phyloP scores from a whole-genome alignment of 2,888 invertebrate species.

The Diaprepes abbreviatus region DNA sequence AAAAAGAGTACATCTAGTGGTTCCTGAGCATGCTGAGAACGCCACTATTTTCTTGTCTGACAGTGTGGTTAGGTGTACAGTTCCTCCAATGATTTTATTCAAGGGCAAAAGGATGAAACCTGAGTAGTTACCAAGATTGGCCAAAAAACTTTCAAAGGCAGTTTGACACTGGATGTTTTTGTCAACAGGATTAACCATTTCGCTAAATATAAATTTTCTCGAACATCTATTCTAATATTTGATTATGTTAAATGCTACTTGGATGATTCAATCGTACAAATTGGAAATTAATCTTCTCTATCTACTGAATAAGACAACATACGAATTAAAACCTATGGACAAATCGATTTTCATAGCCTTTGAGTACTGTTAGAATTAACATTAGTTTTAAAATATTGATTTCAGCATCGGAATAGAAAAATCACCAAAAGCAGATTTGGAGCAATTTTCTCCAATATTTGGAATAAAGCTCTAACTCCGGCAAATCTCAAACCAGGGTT shows the following conservation, averaged over 20 bases:
- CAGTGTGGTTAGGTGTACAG: too few species aligned
- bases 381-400: too few species aligned
- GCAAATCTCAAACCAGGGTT: too few species aligned
- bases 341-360: not conserved
- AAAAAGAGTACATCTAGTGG: too few species aligned
- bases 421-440: too few species aligned
- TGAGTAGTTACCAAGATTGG: not conserved
- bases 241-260: not conserved
- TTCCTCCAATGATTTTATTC: not conserved
- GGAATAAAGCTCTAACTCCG: too few species aligned
- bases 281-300: not conserved
- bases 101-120: not conserved
- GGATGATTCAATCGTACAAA: not conserved
- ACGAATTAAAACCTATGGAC: not conserved
- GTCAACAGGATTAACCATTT: not conserved
- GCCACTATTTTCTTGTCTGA: too few species aligned
- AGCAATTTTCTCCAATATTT: too few species aligned
- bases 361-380: not conserved
- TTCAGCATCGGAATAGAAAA: too few species aligned
- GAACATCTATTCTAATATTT: not conserved
- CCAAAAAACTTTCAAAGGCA: not conserved
- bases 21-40: too few species aligned
- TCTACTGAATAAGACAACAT: not conserved
- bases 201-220: not conserved
- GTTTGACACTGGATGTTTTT: not conserved